These are phyloP conservation scores for Lipophrys pholis DNA, from an alignment of 2,113 vertebrate species.

Conservation along the genomic window DNA sequence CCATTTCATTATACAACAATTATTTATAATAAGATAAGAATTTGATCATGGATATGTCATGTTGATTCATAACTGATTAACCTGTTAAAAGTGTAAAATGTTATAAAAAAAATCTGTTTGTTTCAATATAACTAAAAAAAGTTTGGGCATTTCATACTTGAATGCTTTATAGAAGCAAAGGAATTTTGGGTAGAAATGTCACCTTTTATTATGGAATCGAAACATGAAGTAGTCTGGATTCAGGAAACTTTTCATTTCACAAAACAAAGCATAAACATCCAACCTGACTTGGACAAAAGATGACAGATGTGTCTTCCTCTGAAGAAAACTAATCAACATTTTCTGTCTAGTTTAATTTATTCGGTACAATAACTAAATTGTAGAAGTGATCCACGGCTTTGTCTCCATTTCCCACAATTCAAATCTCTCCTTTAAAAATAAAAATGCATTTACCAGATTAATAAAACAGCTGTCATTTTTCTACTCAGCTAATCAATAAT, in stretches of 20 bases:
- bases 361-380: not conserved
- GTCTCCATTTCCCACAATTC: not conserved
- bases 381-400: not conserved
- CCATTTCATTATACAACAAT: too few relatives aligned
- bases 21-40: too few relatives aligned
- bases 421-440: not conserved
- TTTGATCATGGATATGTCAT: too few relatives aligned
- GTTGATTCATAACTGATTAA: too few relatives aligned
- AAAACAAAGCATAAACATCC: not conserved
- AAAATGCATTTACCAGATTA: not conserved
- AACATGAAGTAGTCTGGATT: not conserved
- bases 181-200: too few relatives aligned
- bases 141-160: too few relatives aligned
- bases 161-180: too few relatives aligned
- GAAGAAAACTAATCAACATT: conserved; percentile 6
- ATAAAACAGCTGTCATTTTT: not conserved
- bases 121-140: too few relatives aligned
- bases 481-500: not conserved
- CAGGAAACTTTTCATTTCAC: not conserved
- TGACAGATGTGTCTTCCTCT: not conserved
- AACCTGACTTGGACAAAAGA: not conserved
- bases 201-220: not conserved
- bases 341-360: not conserved
- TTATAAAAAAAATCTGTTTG: too few relatives aligned
- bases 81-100: too few relatives aligned